Evolutionary conservation across 2,888 invertebrate species (phyloP), one percentile per base, ranked within the genome.

Genomic region (Desoria tigrina): DNA sequence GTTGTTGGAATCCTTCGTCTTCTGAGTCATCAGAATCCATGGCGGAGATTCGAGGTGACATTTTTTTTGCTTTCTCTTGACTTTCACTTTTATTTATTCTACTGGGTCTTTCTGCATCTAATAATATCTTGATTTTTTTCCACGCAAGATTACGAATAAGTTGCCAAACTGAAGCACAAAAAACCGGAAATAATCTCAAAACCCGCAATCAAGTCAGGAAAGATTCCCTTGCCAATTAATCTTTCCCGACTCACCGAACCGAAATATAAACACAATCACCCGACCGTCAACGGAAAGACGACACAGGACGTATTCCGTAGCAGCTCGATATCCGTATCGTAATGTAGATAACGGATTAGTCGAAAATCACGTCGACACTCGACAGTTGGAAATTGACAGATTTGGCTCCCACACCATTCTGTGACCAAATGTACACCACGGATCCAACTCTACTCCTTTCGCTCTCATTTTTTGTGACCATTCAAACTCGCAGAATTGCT

Each of bases 1-100:
- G 61, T 58, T 66, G 66, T 28, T 70, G 70, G 60, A 72, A 72
- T 69, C 68, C 68, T 65, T 74, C 74, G 69, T 74, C 74, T 51
- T 74, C 74, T 59, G 74, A 74, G 66, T 74, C 74, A 64, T 74
- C 74, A 45, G 74, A 74, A 64, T 74, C 74, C 56, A 74, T 64
- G n/a, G 62, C 64, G 49, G 65, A 54, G 23, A 65, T 57, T 72
- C 68, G 68, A 65, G 74, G 74, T 71, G 74, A 69, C 72, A 72
- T 71, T 70, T 72, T 65, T 32, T 7, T 55, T 42, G 18, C 57
- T 42, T 26, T 51, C 21, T 21, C 45, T 16, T 45, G 45, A n/a
- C 45, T 45, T 59, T 7, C 60, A 32, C 27, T 61, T 61, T 61
- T 24, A 42, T 23, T 50, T 49, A 49, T 49, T 49, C 32, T 32